Base-by-base conservation (phyloP, 1,140 invertebrate genomes). In the Pseudomyrmex gracilis region DNA sequence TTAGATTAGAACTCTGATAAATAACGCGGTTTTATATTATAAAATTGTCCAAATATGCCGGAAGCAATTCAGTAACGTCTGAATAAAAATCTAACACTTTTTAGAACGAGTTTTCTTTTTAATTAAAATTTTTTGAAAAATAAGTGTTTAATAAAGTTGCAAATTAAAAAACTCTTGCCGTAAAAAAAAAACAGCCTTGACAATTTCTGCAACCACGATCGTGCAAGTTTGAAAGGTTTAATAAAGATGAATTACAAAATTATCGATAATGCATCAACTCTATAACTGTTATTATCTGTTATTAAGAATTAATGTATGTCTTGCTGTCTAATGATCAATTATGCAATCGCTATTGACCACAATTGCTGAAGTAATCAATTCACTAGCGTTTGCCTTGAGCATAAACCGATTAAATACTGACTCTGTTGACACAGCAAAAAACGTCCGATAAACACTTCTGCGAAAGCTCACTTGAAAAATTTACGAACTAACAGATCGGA, bases 341-440 rank as follows among this genome's bases (percentile, higher is more conserved):
- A 66, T 53, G 47, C 53, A 77, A 77, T 66, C 47, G 61, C 24
- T 53, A 66, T 53, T n/a, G 22, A 47, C 12, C 20, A 20, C n/a
- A 43, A 77, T 77, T 13, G 61, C 15, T 20, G 61, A n/a, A 12
- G 60, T 34, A 51, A 66, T 77, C 53, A 66, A 77, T 66, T 67
- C 57, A 43, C 15, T 49, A 9, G 34, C 9, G n/a, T 15, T 66
- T 15, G 47, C 61, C 73, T 67, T 43, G 47, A 55, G 61, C 8
- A 53, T 55, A 67, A 67, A 77, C 15, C 13, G 63, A 55, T 77
- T 57, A 77, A 66, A 77, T 49, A 70, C n/a, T 2, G 43, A 17
- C 20, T 80, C 15, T 70, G 55, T 34, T 71, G 58, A 71, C 15
- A 70, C 45, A 70, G 20, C 22, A 47, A 8, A 58, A 57, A 71